A percentile compares a stretch with the other conserved stretches of the same genome.
phyloP scores from a whole-genome alignment of 2,113 vertebrate species.

The Varanus komodoensis region DNA sequence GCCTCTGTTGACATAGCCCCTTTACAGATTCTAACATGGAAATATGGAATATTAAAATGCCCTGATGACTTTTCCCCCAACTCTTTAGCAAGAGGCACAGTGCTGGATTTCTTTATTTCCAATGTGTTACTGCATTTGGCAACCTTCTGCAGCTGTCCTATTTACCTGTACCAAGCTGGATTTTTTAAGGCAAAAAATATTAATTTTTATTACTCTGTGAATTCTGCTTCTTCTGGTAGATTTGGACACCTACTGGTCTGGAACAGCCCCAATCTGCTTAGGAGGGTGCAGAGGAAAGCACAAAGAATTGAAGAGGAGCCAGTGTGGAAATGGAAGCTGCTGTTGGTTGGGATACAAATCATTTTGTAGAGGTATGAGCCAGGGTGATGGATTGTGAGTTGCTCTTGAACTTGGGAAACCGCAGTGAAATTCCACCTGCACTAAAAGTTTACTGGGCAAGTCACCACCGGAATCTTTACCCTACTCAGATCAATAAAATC shows the following conservation, averaged over 20 bases:
- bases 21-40: neutral
- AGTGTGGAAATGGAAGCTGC: conserved; percentile 84
- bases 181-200: neutral
- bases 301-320: conserved; percentile 82
- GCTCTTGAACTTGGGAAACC: neutral
- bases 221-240: conserved; percentile 17
- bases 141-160: neutral
- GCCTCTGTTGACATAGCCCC: neutral
- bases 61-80: neutral
- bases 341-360: conserved; percentile 88
- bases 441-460: neutral
- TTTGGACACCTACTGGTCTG: conserved; percentile 82
- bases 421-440: neutral
- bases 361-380: conserved; percentile 81
- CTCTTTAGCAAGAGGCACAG: neutral
- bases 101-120: neutral
- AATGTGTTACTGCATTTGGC: neutral
- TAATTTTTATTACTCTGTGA: neutral
- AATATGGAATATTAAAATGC: neutral
- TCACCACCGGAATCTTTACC: no score
- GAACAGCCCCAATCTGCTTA: conserved; percentile 81
- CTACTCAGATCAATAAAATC: neutral
- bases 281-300: conserved; percentile 82
- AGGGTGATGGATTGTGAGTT: neutral
- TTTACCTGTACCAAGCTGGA: neutral